phyloP scores from a whole-genome alignment of 1,140 invertebrate species.

The Vanessa tameamea region DNA sequence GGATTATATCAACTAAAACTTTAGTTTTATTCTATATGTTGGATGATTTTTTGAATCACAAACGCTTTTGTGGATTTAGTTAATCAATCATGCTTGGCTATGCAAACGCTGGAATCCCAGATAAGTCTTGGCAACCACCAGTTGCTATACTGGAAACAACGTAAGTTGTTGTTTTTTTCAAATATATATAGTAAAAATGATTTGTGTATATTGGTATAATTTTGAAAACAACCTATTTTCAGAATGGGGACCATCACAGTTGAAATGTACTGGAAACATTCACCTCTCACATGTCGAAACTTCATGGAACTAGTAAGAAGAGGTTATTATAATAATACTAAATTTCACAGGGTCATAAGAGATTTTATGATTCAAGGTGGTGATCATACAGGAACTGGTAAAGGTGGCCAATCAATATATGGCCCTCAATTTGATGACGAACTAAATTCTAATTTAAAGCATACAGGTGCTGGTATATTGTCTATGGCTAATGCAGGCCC shows the following conservation, averaged over 20 bases:
- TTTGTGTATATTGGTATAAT: neutral
- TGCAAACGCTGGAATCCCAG: conserved; percentile 85
- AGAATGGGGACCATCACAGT: conserved; percentile 96
- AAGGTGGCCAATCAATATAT: conserved; percentile 98
- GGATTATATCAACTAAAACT: too few relatives aligned
- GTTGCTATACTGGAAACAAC: conserved; percentile 89
- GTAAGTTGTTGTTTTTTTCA: conserved; percentile 78
- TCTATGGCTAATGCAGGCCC: conserved; percentile 95
- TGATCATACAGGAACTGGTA: conserved; percentile 96
- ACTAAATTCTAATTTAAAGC: conserved; percentile 96
- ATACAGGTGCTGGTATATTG: conserved; percentile 89
- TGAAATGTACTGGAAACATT: conserved; percentile 99
- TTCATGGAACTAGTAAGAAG: conserved; percentile 95
- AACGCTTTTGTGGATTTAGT: too few relatives aligned
- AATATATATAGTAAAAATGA: too few relatives aligned
- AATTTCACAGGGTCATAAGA: conserved; percentile 97
- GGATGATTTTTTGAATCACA: too few relatives aligned
- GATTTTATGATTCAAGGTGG: conserved; percentile 99
- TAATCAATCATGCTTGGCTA: conserved; percentile 59
- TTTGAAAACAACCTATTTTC: conserved; percentile 53
- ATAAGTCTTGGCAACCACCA: conserved; percentile 93
- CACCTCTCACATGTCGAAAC: conserved; percentile 96
- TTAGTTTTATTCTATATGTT: too few relatives aligned
- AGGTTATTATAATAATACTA: conserved; percentile 97
- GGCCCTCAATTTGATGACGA: conserved; percentile 97